Percentiles rank a stretch among this genome's conserved stretches.
These are phyloP conservation scores for Euwallacea fornicatus DNA, from an alignment of 1,140 invertebrate species.

Conservation along the genomic window DNA sequence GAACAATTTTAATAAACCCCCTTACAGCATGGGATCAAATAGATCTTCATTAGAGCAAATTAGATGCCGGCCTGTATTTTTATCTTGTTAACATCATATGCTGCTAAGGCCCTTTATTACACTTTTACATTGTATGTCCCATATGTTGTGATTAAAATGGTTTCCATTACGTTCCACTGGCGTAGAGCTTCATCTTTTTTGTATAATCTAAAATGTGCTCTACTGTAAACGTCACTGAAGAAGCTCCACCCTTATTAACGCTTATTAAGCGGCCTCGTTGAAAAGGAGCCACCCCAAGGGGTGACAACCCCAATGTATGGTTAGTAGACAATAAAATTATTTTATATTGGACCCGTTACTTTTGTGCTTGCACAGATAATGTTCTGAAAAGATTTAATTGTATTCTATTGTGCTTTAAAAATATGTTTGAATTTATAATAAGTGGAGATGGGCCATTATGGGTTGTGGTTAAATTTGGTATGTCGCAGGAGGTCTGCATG, in stretches of 20 bases:
- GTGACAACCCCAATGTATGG: slow-evolving; percentile 8
- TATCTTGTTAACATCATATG: slow-evolving; percentile 25
- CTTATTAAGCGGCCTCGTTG: slow-evolving; percentile 8
- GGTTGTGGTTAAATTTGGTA: too few relatives aligned
- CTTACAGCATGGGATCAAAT: slow-evolving; percentile 10
- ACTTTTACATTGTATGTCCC: slow-evolving; percentile 12
- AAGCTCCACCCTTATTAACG: slow-evolving; percentile 3
- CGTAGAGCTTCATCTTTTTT: not conserved
- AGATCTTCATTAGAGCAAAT: slow-evolving; percentile 25
- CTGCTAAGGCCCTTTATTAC: slow-evolving; percentile 19
- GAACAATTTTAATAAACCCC: not conserved
- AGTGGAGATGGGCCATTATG: not conserved
- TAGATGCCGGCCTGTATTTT: slow-evolving; percentile 23
- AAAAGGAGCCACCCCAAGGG: slow-evolving; percentile 14
- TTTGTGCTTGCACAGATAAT: slow-evolving; percentile 11
- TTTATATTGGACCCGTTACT: slow-evolving; percentile 21
- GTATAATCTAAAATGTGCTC: not conserved
- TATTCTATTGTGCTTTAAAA: slow-evolving; percentile 28
- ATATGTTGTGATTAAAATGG: slow-evolving; percentile 26
- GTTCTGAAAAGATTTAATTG: slow-evolving; percentile 21
- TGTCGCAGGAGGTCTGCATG: too few relatives aligned
- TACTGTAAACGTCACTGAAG: slow-evolving; percentile 2
- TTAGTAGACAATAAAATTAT: slow-evolving; percentile 24
- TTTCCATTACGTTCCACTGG: not conserved
- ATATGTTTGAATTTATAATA: slow-evolving; percentile 16